A percentile compares a stretch with the other conserved stretches of the same genome.
These are phyloP conservation scores for Sminthurinus signatus DNA, from an alignment of 1,140 invertebrate genomes.

Conservation along the genomic window DNA sequence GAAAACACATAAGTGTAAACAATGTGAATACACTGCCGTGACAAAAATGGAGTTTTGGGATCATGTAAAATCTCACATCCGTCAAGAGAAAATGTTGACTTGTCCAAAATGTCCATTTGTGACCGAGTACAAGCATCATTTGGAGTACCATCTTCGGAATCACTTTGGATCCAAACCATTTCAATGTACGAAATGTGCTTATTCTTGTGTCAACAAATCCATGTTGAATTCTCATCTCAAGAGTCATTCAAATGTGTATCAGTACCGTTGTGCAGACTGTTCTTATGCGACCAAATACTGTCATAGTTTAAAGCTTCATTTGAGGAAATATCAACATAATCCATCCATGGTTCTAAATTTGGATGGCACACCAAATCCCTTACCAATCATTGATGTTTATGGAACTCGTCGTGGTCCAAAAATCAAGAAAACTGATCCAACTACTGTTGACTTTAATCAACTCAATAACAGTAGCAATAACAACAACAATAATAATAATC, in stretches of 20 bases:
- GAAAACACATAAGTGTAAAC: slow-evolving; percentile 86
- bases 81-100: slow-evolving; percentile 79
- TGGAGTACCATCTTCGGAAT: slow-evolving; percentile 94
- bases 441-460: too few relatives aligned
- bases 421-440: slow-evolving; percentile 49
- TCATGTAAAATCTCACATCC: slow-evolving; percentile 85
- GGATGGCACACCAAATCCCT: slow-evolving; percentile 77
- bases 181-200: slow-evolving; percentile 85
- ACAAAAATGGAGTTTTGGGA: slow-evolving; percentile 91
- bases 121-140: slow-evolving; percentile 97
- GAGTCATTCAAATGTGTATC: slow-evolving; percentile 93
- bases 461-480: background rate
- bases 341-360: slow-evolving; percentile 78
- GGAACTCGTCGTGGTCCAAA: slow-evolving; percentile 79
- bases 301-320: slow-evolving; percentile 91
- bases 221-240: slow-evolving; percentile 99
- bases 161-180: slow-evolving; percentile 95
- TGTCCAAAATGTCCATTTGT: slow-evolving; percentile 94
- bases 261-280: slow-evolving; percentile 90
- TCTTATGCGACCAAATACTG: slow-evolving; percentile 98
- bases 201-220: slow-evolving; percentile 96
- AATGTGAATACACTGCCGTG: slow-evolving; percentile 73
- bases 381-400: slow-evolving; percentile 83
- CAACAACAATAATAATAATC: too few relatives aligned
- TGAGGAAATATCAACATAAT: slow-evolving; percentile 84